Evolutionary conservation across 1,140 invertebrate genomes (phyloP), one percentile per base, ranked within the genome.

Genomic region (Drosophila ohnishii): DNA sequence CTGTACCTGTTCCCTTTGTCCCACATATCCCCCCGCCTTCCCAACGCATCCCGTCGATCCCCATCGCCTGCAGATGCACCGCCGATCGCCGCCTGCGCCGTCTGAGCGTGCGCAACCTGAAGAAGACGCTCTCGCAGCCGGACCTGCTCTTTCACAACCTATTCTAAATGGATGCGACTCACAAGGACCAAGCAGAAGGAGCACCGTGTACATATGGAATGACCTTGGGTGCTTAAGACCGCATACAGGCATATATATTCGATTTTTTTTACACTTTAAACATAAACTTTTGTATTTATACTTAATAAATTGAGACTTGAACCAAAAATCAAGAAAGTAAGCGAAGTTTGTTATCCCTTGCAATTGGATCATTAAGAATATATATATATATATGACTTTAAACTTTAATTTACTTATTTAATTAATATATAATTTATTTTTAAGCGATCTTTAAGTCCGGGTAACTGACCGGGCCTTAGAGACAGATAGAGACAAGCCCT

Each of bases 61-160:
- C 47, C 30, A 30, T 53, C 34, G 39, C 32, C 70, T 51, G 66
- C 74, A 91, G 90, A 88, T 91, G 86, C 57, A 82, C 86, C 37
- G 83, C 87, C 42, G 90, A 91, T 71, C 90, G 83, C 30, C 66
- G 74, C 40, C 30, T 63, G 28, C 63, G 72, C 37, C 88, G 86
- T 37, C 58, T 91, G 10, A 91, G 84, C 50, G 63, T 91, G 19
- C 84, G 83, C 16, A 82, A 87, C 8, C 60, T 91, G 57, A 87
- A 89, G 79, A 91, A 91, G 82, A 90, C 90, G 28, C 77, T 91
- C 7, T 91, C 90, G 32, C 90, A 91, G 63, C 90, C 90, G 67
- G 90, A 91, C 66, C 69, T 91, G 74, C 72, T 91, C 64, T 91
- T 91, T 34, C 84, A 82, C 55, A 91, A 91, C 44, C 32, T 90